Conservation (phyloP, 2,113 vertebrate species). For the Callipepla squamata region DNA sequence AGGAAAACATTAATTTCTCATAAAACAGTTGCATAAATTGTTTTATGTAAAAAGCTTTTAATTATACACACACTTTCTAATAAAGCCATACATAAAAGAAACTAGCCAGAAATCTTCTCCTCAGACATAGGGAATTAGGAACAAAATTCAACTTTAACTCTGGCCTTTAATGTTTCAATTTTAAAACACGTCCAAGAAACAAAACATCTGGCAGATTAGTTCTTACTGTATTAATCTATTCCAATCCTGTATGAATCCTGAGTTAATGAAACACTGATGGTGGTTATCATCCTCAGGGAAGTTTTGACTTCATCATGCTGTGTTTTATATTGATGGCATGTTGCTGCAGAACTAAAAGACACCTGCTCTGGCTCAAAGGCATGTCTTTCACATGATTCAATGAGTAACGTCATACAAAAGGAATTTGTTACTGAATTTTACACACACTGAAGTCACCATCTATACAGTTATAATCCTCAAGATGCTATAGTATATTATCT, state of each 20-base stretch:
- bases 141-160: background rate
- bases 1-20: background rate
- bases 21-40: background rate
- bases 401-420: constrained; percentile 15
- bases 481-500: background rate
- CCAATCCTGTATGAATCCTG: background rate
- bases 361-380: constrained; percentile 4
- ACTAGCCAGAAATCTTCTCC: background rate
- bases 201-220: background rate
- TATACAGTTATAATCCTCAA: background rate
- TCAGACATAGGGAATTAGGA: background rate
- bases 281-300: constrained; percentile 18
- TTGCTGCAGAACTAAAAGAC: constrained; percentile 20
- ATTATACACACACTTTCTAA: background rate
- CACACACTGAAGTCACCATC: background rate
- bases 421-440: constrained; percentile 38
- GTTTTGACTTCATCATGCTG: background rate
- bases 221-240: constrained; percentile 20
- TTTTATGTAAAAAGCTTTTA: background rate
- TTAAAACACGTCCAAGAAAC: background rate
- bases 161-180: background rate
- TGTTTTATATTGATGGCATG: constrained; percentile 18
- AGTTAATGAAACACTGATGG: constrained; percentile 3
- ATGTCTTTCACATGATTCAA: background rate
- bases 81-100: background rate